These are phyloP conservation scores for Leucoraja ocellata DNA, from an alignment of 2,797 vertebrate genomes.

Conservation along the genomic window DNA sequence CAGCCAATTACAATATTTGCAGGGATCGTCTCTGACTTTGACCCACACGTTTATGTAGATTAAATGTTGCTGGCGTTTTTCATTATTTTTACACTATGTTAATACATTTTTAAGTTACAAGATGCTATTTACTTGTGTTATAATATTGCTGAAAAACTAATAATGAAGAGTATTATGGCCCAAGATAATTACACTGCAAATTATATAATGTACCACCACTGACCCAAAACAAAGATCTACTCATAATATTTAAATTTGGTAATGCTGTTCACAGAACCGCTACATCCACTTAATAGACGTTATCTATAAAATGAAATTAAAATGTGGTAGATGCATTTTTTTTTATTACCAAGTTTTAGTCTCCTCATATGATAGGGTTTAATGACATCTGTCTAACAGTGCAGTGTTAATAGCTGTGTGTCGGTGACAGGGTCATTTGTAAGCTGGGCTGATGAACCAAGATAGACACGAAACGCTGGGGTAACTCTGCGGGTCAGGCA, in stretches of 20 bases:
- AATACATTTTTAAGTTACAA: neutral
- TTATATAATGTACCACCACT: neutral
- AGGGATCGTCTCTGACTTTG: neutral
- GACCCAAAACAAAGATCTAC: neutral
- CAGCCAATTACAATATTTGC: neutral
- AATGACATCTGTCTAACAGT: neutral
- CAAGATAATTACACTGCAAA: neutral
- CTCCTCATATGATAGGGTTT: neutral
- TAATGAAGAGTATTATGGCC: neutral
- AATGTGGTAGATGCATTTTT: neutral
- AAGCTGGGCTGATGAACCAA: too few relatives aligned
- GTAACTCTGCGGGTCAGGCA: too few relatives aligned
- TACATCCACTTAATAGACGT: neutral
- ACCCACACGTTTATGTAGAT: neutral
- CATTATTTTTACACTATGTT: too few relatives aligned
- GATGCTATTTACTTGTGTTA: too few relatives aligned
- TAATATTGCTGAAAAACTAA: neutral
- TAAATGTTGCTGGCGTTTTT: neutral
- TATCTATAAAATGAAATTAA: neutral
- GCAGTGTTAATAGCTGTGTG: too few relatives aligned
- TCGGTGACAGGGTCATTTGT: too few relatives aligned
- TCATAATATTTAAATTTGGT: neutral
- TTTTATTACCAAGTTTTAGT: neutral
- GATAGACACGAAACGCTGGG: too few relatives aligned
- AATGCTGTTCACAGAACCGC: neutral